A percentile compares a stretch with the other conserved stretches of the same genome.
Evolutionary conservation across 2,797 vertebrate species (phyloP).

Genomic region (Heliangelus exortis): DNA sequence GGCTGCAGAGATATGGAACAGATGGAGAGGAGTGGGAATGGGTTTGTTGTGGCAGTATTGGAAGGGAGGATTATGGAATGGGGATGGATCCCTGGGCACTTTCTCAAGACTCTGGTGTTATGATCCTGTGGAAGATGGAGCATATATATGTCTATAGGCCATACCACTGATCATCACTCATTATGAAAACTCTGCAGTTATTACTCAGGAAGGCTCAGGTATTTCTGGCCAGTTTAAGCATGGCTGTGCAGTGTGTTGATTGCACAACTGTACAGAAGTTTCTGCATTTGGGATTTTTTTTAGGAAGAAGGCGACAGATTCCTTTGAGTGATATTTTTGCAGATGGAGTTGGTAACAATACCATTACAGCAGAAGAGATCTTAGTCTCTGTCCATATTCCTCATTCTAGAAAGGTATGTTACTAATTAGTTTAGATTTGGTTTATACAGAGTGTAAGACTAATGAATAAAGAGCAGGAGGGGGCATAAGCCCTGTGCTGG

Average conservation of each 20-base stretch:
- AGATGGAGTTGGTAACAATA: conserved; percentile 79
- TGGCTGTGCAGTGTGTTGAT: neutral
- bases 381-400: conserved; percentile 86
- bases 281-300: neutral
- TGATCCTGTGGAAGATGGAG: neutral
- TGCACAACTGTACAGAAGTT: neutral
- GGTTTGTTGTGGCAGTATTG: neutral
- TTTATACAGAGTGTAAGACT: neutral
- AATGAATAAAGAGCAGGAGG: neutral
- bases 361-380: conserved; percentile 83
- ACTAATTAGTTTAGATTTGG: neutral
- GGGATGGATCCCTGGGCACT: neutral
- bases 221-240: neutral
- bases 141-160: neutral
- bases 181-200: neutral
- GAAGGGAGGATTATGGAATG: neutral
- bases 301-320: conserved; percentile 75
- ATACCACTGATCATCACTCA: neutral
- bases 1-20: neutral
- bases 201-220: neutral
- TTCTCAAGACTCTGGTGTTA: neutral
- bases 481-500: neutral
- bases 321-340: conserved; percentile 84
- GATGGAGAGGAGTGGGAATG: neutral
- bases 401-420: conserved; percentile 82